These are phyloP conservation scores for Rhyacophila brunnea DNA, from an alignment of 1,140 invertebrate species.

Conservation along the genomic window DNA sequence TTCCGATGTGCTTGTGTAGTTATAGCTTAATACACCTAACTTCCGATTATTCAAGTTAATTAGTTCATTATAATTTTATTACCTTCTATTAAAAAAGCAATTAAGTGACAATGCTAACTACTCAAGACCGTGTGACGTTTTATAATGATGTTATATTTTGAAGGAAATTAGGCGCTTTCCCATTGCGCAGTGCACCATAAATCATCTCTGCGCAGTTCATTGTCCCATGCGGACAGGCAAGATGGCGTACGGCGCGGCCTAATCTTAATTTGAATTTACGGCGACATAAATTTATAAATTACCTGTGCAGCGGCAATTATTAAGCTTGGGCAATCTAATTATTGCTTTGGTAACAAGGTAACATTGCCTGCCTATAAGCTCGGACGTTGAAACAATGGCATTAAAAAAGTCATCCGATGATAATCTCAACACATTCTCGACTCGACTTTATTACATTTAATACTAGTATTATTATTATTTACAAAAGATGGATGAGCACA, in stretches of 20 bases:
- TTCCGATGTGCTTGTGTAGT: no score
- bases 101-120: not conserved
- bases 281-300: conserved; percentile 31
- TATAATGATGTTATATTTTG: no score
- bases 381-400: not conserved
- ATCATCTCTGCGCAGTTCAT: conserved; percentile 15
- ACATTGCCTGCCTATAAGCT: not conserved
- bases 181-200: conserved; percentile 14
- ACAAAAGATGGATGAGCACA: no score
- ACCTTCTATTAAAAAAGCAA: no score
- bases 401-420: not conserved
- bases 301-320: conserved; percentile 11
- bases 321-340: not conserved
- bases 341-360: not conserved
- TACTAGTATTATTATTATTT: no score
- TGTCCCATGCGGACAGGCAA: conserved; percentile 3
- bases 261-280: conserved; percentile 34
- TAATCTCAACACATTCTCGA: not conserved
- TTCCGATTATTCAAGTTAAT: no score
- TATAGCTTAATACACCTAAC: no score
- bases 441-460: no score
- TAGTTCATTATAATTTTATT: no score
- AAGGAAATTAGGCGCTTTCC: conserved; percentile 17
- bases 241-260: not conserved
- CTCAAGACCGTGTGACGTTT: not conserved